phyloP scores from a whole-genome alignment of 2,113 vertebrate genomes.

The Noctilio leporinus region DNA sequence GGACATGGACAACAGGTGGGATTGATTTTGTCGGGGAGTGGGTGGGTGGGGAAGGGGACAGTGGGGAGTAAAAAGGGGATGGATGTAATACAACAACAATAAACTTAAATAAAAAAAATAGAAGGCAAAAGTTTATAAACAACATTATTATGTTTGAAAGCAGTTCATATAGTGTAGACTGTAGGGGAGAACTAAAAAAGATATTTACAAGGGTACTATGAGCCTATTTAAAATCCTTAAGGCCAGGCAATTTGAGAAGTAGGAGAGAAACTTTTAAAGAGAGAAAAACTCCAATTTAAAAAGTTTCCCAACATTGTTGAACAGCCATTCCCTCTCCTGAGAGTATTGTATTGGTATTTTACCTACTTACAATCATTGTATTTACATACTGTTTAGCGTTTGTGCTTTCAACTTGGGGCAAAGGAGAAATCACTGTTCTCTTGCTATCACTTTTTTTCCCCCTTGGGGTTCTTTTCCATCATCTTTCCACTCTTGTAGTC shows the following conservation, averaged over 20 bases:
- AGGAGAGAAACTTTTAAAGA: neutral
- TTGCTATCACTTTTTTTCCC: neutral
- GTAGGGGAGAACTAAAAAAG: neutral
- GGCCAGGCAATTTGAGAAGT: neutral
- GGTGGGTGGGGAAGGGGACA: too few relatives aligned
- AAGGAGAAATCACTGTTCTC: neutral
- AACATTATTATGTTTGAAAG: neutral
- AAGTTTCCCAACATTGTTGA: neutral
- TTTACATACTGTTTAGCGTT: neutral
- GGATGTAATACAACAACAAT: too few relatives aligned
- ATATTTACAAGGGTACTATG: neutral
- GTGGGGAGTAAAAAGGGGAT: too few relatives aligned
- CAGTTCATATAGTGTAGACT: neutral
- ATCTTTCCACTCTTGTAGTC: neutral
- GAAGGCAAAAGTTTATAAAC: neutral
- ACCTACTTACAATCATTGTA: neutral
- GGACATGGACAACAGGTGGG: too few relatives aligned
- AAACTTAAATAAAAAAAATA: too few relatives aligned
- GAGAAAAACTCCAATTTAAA: neutral
- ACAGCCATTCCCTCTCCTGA: neutral
- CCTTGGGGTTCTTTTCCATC: neutral
- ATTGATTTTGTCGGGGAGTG: too few relatives aligned
- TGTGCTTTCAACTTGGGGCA: neutral
- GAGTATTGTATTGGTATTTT: neutral
- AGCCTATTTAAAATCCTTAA: neutral